A percentile compares a stretch with the other conserved stretches of the same genome.
phyloP scores from a whole-genome alignment of 2,888 invertebrate species.

The Volucella inanis region DNA sequence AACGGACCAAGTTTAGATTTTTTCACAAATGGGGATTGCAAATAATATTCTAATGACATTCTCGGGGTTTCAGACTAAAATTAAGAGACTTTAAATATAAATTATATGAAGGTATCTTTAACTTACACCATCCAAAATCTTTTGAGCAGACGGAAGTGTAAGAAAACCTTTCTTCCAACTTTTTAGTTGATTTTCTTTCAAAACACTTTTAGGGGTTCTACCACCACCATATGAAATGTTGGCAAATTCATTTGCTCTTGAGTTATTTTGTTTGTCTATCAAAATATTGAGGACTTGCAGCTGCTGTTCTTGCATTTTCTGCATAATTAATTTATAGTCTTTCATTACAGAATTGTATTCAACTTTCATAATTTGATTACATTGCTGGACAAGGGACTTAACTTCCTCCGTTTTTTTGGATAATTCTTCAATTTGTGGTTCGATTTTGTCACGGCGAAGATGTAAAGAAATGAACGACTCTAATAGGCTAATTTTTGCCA shows the following conservation, averaged over 20 bases:
- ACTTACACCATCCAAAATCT: slow-evolving; percentile 16
- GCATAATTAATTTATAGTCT: slow-evolving; percentile 74
- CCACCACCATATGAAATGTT: not conserved
- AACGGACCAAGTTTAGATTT: slow-evolving; percentile 73
- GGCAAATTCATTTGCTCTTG: not conserved
- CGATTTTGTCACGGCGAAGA: slow-evolving; percentile 75
- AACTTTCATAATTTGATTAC: slow-evolving; percentile 70
- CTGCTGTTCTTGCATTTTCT: slow-evolving; percentile 76
- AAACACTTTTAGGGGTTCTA: slow-evolving; percentile 32
- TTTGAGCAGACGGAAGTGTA: not conserved
- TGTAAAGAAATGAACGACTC: slow-evolving; percentile 76
- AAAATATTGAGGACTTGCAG: slow-evolving; percentile 61
- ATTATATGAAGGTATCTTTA: not conserved
- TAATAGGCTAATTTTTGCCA: slow-evolving; percentile 73
- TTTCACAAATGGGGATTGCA: slow-evolving; percentile 77
- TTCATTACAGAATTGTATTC: slow-evolving; percentile 65
- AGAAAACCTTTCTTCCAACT: slow-evolving; percentile 18
- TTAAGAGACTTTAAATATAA: not conserved
- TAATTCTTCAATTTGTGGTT: slow-evolving; percentile 64
- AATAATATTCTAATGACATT: slow-evolving; percentile 77
- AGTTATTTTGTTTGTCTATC: slow-evolving; percentile 13
- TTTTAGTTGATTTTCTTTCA: slow-evolving; percentile 69
- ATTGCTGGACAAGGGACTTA: slow-evolving; percentile 66
- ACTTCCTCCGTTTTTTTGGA: slow-evolving; percentile 63
- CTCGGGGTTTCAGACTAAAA: slow-evolving; percentile 68